Percentiles rank a stretch among this genome's conserved stretches.
Evolutionary conservation across 2,113 vertebrate genomes (phyloP).

Genomic region (Corythoichthys intestinalis): DNA sequence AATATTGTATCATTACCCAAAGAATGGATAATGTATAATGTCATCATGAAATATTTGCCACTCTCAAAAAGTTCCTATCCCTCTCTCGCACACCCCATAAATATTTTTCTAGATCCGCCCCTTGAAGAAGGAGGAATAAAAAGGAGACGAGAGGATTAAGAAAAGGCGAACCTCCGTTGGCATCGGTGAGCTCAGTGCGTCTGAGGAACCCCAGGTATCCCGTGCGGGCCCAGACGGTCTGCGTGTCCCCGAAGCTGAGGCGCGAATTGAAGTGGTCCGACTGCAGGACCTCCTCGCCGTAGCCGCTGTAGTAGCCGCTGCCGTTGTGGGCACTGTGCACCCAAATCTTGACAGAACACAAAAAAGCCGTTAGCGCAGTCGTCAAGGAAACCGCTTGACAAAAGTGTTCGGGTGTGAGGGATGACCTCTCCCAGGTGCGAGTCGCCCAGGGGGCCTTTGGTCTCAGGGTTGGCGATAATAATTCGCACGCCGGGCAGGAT

Average conservation of each 20-base stretch:
- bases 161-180: conserved; percentile 81
- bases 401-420: neutral
- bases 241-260: conserved; percentile 94
- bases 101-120: too few relatives aligned
- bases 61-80: too few relatives aligned
- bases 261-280: conserved; percentile 95
- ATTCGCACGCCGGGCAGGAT: conserved; percentile 96
- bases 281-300: conserved; percentile 93
- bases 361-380: neutral
- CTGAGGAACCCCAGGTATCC: conserved; percentile 95
- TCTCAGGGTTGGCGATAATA: conserved; percentile 98
- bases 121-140: too few relatives aligned
- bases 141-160: too few relatives aligned
- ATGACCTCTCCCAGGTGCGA: conserved; percentile 96
- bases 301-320: conserved; percentile 96
- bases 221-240: conserved; percentile 92
- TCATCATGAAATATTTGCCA: too few relatives aligned
- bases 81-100: too few relatives aligned
- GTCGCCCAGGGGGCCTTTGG: conserved; percentile 95
- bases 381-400: too few relatives aligned
- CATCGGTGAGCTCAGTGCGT: conserved; percentile 95
- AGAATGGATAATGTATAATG: too few relatives aligned
- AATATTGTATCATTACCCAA: too few relatives aligned
- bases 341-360: conserved; percentile 81
- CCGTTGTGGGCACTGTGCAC: conserved; percentile 95